Evolutionary conservation across 2,113 vertebrate species (phyloP).

Genomic region (Azemiops feae): DNA sequence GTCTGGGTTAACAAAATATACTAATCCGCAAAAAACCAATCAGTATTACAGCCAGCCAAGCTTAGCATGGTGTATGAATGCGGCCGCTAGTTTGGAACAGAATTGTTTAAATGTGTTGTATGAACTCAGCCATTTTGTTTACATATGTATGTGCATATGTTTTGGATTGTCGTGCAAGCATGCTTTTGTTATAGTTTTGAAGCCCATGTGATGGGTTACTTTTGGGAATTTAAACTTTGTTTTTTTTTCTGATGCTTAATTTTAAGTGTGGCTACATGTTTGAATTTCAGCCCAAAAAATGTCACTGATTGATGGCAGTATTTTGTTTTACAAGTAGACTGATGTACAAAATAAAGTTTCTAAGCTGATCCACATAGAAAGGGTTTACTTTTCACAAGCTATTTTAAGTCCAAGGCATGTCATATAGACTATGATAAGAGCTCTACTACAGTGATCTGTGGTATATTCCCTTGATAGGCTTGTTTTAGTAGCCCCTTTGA

Average conservation of each 20-base stretch:
- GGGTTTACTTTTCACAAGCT: background rate
- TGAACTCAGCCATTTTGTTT: background rate
- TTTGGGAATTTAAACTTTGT: background rate
- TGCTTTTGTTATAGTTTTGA: background rate
- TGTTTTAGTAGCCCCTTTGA: background rate
- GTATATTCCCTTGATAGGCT: background rate
- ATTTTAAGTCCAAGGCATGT: background rate
- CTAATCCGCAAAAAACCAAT: background rate
- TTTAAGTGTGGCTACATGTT: background rate
- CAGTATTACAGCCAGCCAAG: background rate
- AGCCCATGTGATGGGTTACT: background rate
- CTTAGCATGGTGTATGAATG: background rate
- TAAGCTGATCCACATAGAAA: background rate
- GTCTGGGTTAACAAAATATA: background rate
- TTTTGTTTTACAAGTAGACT: background rate
- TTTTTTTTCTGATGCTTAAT: background rate
- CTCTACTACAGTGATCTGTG: background rate
- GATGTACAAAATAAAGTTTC: background rate
- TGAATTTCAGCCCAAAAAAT: background rate
- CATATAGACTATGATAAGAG: background rate
- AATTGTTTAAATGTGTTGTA: background rate
- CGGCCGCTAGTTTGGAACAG: background rate
- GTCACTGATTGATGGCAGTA: background rate
- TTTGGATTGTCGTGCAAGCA: background rate
- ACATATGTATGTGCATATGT: background rate